A percentile compares a stretch with the other conserved stretches of the same genome.
Conservation (phyloP, 2,888 invertebrate genomes). For the Gibbula magus region DNA sequence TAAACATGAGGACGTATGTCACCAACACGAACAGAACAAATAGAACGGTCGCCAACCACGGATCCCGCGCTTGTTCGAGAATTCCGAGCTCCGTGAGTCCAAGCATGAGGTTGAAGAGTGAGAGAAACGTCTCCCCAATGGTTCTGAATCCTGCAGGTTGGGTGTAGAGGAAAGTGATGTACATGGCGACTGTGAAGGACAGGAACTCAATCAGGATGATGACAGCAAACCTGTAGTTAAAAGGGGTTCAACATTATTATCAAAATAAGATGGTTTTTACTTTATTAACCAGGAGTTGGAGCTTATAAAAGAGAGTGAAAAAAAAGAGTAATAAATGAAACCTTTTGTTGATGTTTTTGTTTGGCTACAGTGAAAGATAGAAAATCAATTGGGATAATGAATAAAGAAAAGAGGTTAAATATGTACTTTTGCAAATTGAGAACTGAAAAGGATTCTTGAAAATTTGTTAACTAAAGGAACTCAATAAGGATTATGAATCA, state of each 20-base stretch:
- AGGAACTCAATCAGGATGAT: conserved; percentile 53
- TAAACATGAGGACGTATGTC: conserved; percentile 60
- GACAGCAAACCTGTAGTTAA: conserved; percentile 42
- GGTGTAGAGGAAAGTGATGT: conserved; percentile 53
- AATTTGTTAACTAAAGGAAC: too few species aligned
- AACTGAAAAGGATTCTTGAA: too few species aligned
- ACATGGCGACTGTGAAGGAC: conserved; percentile 58
- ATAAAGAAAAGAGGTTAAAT: too few species aligned
- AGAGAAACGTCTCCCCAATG: conserved; percentile 49
- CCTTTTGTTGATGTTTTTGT: too few species aligned
- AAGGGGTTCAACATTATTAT: neutral
- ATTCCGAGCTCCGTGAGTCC: conserved; percentile 51
- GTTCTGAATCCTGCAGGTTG: conserved; percentile 43
- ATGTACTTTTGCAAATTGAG: too few species aligned
- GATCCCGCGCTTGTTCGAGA: conserved; percentile 42
- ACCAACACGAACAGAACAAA: conserved; percentile 55
- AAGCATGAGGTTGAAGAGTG: conserved; percentile 61
- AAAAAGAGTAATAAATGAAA: too few species aligned
- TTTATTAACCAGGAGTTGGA: too few species aligned
- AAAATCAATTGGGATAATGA: too few species aligned
- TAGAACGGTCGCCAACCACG: conserved; percentile 54
- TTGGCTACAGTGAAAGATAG: too few species aligned
- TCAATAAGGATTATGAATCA: neutral
- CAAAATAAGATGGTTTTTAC: neutral
- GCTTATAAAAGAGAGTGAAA: too few species aligned